A percentile compares a stretch with the other conserved stretches of the same genome.
Conservation (phyloP, 2,888 invertebrate species). For the Sinotaia quadrata region DNA sequence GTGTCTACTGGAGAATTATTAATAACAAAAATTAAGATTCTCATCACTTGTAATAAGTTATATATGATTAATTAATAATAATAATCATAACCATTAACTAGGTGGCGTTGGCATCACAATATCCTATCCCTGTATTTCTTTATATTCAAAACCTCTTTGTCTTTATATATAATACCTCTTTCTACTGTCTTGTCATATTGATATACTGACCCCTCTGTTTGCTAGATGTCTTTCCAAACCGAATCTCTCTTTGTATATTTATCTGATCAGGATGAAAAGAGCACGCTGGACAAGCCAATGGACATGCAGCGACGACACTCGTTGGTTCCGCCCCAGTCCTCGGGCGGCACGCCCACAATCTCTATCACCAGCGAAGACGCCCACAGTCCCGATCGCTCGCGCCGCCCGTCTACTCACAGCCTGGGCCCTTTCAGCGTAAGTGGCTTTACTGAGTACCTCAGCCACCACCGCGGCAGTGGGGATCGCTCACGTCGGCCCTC, state of each 20-base stretch:
- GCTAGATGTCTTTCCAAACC: background rate
- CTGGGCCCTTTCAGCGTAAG: slow-evolving; percentile 58
- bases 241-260: slow-evolving; percentile 5
- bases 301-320: slow-evolving; percentile 58
- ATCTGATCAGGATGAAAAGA: slow-evolving; percentile 48
- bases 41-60: too few species aligned
- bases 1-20: too few species aligned
- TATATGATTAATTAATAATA: too few species aligned
- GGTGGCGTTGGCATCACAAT: too few species aligned
- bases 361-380: slow-evolving; percentile 60
- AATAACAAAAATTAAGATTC: too few species aligned
- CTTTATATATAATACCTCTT: too few species aligned
- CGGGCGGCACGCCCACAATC: slow-evolving; percentile 48
- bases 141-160: too few species aligned
- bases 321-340: slow-evolving; percentile 53
- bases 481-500: slow-evolving; percentile 25
- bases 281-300: slow-evolving; percentile 42
- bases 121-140: too few species aligned
- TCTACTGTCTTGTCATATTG: too few species aligned
- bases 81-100: too few species aligned
- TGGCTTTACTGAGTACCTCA: slow-evolving; percentile 43
- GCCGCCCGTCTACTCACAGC: slow-evolving; percentile 68
- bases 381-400: slow-evolving; percentile 53
- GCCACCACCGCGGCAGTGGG: slow-evolving; percentile 34
- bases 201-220: background rate